phyloP scores from a whole-genome alignment of 2,888 invertebrate species.

The Euzophera pinguis region DNA sequence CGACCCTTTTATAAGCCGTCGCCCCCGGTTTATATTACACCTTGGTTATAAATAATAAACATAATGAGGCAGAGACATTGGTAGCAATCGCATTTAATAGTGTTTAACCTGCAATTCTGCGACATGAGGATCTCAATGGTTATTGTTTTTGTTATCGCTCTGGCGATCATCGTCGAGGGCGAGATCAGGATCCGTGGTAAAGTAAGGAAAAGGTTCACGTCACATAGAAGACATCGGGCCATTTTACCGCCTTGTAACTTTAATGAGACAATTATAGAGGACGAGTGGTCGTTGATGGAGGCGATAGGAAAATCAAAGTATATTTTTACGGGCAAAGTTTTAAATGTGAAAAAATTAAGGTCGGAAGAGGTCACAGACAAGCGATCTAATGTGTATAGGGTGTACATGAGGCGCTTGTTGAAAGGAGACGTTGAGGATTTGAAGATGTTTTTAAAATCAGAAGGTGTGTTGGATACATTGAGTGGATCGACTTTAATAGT shows the following conservation, averaged over 20 bases:
- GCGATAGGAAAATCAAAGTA: constrained; percentile 73
- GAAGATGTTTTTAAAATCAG: constrained; percentile 55
- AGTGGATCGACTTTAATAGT: constrained; percentile 63
- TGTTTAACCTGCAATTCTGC: constrained; percentile 54
- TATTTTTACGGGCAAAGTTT: constrained; percentile 75
- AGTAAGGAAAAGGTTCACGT: constrained; percentile 67
- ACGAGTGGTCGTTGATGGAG: constrained; percentile 73
- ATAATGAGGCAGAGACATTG: constrained; percentile 76
- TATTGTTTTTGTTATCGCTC: constrained; percentile 67
- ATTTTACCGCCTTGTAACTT: constrained; percentile 68
- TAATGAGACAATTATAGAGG: constrained; percentile 73
- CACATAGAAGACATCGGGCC: constrained; percentile 63
- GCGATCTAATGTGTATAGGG: constrained; percentile 66
- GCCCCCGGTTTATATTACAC: constrained; percentile 55
- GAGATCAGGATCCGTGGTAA: constrained; percentile 71
- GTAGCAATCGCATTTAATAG: constrained; percentile 54
- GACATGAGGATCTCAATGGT: constrained; percentile 63
- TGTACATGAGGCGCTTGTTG: constrained; percentile 67
- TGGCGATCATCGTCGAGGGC: constrained; percentile 61
- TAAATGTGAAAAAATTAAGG: constrained; percentile 65
- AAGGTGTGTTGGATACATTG: constrained; percentile 51
- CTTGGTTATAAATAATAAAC: constrained; percentile 62
- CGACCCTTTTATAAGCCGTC: constrained; percentile 57
- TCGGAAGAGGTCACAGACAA: constrained; percentile 45
- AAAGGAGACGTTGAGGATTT: constrained; percentile 68